Evolutionary conservation across 2,888 invertebrate genomes (phyloP), one percentile per base, ranked within the genome.

Genomic region (Diachrysia chrysitis): DNA sequence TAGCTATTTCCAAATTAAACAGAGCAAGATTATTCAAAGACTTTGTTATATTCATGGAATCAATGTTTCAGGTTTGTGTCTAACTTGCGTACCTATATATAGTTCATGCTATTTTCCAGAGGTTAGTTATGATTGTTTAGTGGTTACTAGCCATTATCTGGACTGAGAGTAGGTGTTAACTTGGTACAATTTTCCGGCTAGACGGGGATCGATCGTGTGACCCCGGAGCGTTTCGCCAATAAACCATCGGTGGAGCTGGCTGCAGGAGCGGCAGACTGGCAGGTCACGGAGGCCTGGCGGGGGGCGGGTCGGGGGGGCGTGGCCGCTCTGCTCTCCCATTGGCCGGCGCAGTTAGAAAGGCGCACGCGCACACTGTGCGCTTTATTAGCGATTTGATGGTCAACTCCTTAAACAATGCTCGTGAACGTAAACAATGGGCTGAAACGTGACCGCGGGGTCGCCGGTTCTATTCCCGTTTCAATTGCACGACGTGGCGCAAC

Each of bases 401-500:
- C 84, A 83, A 71, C 84, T 72, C 83, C 79, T 76, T 73, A 69
- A 84, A 84, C 81, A 80, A 84, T 79, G 71, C 72, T 76, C 69
- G 79, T 66, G 81, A 73, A 76, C 71, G 82, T 81, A 83, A 88
- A 90, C 89, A 90, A 90, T 88, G 81, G 83, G 67, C 66, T 85
- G 89, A 83, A 89, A 90, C 87, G 87, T 89, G 89, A 90, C 84
- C 89, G 83, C 61, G 63, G 73, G 78, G 79, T 76, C 79, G 73
- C 78, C 76, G 78, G 76, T 76, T 78, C 82, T 69, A 82, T 85
- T 84, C 82, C 80, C 82, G 84, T 81, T 84, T 61, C 79, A 64
- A 81, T 79, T 78, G 71, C 79, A 78, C 78, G 79, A 82, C 69
- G 75, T 71, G 79, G 74, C 74, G 73, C 83, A 71, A 71, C 32